These are phyloP conservation scores for Steatocranus sp. DNA, from an alignment of 2,797 vertebrate species.

Conservation along the genomic window DNA sequence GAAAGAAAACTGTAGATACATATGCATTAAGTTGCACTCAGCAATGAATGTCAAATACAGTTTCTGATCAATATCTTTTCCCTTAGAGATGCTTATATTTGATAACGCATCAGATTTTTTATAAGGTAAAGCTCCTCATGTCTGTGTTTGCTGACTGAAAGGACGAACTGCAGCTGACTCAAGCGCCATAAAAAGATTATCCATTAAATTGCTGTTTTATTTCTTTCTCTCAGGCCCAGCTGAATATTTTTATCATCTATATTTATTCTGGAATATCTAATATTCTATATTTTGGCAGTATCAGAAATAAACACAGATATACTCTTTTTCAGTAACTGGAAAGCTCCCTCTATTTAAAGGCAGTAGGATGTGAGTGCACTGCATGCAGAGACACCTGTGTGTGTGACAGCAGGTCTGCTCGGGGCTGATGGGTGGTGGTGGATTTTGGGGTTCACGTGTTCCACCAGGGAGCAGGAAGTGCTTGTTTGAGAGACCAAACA, in stretches of 20 bases:
- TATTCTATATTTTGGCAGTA: not conserved
- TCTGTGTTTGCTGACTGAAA: not conserved
- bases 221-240: not conserved
- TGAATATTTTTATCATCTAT: not conserved
- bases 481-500: not conserved
- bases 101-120: not conserved
- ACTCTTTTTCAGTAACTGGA: not conserved
- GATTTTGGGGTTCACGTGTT: not conserved
- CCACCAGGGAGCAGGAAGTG: conserved; percentile 42
- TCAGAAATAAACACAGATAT: not conserved
- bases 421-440: conserved; percentile 19
- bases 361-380: not conserved
- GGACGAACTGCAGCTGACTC: not conserved
- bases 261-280: not conserved
- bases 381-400: conserved; percentile 33
- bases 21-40: not conserved
- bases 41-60: not conserved
- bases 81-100: not conserved
- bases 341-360: not conserved
- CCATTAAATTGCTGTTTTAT: not conserved
- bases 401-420: conserved; percentile 55
- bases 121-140: not conserved
- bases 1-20: not conserved
- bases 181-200: not conserved
- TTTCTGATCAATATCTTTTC: not conserved